phyloP scores from a whole-genome alignment of 2,888 invertebrate species.

The Drosophila atripex region DNA sequence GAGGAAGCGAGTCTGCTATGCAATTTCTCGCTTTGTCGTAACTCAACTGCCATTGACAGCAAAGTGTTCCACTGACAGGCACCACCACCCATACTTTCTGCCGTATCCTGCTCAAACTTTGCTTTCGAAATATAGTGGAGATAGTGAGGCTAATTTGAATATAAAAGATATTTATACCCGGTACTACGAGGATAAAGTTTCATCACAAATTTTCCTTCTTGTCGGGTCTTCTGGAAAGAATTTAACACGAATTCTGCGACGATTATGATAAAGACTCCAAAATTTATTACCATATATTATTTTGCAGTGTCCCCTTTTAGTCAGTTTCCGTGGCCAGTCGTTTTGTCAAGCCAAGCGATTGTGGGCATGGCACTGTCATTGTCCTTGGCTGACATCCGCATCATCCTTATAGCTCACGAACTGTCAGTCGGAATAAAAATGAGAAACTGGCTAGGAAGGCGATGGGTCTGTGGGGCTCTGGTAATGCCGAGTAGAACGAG shows the following conservation, averaged over 20 bases:
- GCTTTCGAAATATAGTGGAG: constrained; percentile 8
- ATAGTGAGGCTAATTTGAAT: neutral
- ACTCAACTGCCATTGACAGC: constrained; percentile 59
- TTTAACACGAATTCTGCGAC: neutral
- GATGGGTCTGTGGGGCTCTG: neutral
- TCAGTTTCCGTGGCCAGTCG: constrained; percentile 31
- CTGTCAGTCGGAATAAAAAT: neutral
- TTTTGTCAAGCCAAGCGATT: constrained; percentile 47
- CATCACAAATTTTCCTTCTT: neutral
- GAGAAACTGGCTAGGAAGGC: neutral
- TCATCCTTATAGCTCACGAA: constrained; percentile 15
- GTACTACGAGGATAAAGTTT: neutral
- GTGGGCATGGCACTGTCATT: constrained; percentile 37
- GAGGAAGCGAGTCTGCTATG: constrained; percentile 10
- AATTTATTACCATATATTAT: neutral
- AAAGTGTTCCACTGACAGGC: constrained; percentile 37
- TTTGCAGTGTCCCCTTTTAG: neutral
- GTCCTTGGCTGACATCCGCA: constrained; percentile 58
- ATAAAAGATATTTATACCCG: neutral
- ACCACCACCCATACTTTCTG: neutral
- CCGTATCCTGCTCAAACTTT: constrained; percentile 26
- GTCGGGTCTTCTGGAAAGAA: neutral
- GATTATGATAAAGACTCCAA: constrained; percentile 1
- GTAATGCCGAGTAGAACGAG: constrained; percentile 33
- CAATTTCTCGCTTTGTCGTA: constrained; percentile 53